Evolutionary conservation across 2,888 invertebrate genomes (phyloP).

Genomic region (Drosophila subsilvestris): DNA sequence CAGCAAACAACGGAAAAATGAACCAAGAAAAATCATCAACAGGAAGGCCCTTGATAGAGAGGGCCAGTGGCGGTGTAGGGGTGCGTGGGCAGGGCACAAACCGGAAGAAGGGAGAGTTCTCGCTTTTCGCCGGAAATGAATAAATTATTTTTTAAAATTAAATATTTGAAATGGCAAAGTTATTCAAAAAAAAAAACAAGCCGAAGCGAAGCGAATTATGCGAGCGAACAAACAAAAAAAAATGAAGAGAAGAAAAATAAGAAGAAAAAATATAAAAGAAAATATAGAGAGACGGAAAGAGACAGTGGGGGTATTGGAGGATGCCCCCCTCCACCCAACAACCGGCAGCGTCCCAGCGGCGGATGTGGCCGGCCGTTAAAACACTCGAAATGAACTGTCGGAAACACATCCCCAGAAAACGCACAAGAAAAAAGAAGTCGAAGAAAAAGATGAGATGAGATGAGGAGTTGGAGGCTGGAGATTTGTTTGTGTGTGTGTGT

Average conservation of each 20-base stretch:
- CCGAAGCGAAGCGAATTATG: slow-evolving; percentile 70
- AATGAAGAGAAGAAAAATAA: background rate
- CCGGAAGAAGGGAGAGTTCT: slow-evolving; percentile 1
- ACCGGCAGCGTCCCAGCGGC: slow-evolving; percentile 46
- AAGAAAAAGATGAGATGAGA: background rate
- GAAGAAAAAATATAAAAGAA: slow-evolving; percentile 30
- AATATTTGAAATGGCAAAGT: slow-evolving; percentile 53
- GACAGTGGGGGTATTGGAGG: background rate
- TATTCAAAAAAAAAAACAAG: slow-evolving; percentile 67
- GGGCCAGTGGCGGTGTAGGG: background rate
- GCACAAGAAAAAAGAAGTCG: background rate
- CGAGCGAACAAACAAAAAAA: slow-evolving; percentile 38
- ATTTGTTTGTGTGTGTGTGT: background rate
- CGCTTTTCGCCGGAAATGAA: slow-evolving; percentile 73
- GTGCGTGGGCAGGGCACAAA: background rate
- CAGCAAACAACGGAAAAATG: slow-evolving; percentile 11
- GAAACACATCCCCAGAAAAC: slow-evolving; percentile 51
- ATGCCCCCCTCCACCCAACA: background rate
- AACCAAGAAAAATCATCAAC: slow-evolving; percentile 50
- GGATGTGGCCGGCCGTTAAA: slow-evolving; percentile 75
- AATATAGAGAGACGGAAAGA: slow-evolving; percentile 17
- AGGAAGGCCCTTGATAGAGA: slow-evolving; percentile 20
- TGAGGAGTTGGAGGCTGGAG: background rate
- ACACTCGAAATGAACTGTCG: slow-evolving; percentile 79
- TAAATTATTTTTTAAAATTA: slow-evolving; percentile 71